Evolutionary conservation across 2,113 vertebrate genomes (phyloP).

Genomic region (Nycticorax nycticorax): DNA sequence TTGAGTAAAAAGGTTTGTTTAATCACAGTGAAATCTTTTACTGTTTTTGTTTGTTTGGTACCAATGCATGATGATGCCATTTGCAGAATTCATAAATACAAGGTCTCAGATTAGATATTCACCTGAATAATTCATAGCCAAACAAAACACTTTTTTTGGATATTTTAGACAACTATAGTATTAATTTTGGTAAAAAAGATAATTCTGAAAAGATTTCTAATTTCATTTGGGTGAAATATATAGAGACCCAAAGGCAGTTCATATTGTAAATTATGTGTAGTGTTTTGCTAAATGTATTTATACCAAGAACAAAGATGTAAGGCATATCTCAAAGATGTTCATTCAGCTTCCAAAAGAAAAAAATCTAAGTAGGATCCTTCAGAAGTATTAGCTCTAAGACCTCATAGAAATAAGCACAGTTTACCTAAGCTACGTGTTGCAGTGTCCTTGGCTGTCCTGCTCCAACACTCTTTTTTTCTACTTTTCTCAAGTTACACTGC

Average conservation of each 20-base stretch:
- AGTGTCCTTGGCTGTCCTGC: not conserved
- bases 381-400: not conserved
- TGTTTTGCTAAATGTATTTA: not conserved
- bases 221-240: not conserved
- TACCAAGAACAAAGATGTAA: not conserved
- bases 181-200: not conserved
- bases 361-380: not conserved
- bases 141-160: not conserved
- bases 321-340: not conserved
- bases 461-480: not conserved
- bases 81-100: constrained; percentile 31
- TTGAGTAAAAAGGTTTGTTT: not conserved
- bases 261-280: not conserved
- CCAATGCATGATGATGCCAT: not conserved
- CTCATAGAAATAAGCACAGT: not conserved
- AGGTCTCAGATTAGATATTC: constrained; percentile 45
- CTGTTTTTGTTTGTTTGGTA: constrained; percentile 20
- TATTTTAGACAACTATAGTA: constrained; percentile 8
- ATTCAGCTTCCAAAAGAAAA: not conserved
- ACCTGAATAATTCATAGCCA: constrained; percentile 50
- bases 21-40: constrained; percentile 3
- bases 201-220: constrained; percentile 5
- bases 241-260: not conserved
- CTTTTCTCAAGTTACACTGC: not conserved
- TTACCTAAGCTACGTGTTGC: not conserved